Percentiles rank a stretch among this genome's conserved stretches.
Evolutionary conservation across 2,888 invertebrate species (phyloP).

Genomic region (Helleia helle): DNA sequence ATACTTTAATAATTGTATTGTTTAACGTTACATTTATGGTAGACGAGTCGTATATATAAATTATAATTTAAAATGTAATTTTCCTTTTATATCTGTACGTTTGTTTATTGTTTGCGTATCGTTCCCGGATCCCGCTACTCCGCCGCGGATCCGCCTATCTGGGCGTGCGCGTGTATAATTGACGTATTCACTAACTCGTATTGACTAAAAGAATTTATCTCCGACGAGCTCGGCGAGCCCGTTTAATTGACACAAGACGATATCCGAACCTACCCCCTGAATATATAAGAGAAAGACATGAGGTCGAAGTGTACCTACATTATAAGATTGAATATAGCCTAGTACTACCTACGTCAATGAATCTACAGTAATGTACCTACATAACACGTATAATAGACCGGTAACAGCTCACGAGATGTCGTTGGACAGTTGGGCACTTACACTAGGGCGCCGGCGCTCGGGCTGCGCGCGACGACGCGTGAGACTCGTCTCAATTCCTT

Average conservation of each 20-base stretch:
- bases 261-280: conserved; percentile 58
- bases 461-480: conserved; percentile 21
- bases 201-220: conserved; percentile 29
- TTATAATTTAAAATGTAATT: no score
- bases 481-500: conserved; percentile 52
- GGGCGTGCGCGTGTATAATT: conserved; percentile 45
- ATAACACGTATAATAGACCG: conserved; percentile 52
- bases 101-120: background rate
- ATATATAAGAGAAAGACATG: conserved; percentile 53
- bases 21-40: background rate
- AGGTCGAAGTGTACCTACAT: conserved; percentile 50
- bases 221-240: conserved; percentile 28
- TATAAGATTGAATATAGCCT: conserved; percentile 63
- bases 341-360: conserved; percentile 59
- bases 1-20: background rate
- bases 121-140: conserved; percentile 5
- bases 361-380: conserved; percentile 58
- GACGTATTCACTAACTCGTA: conserved; percentile 65
- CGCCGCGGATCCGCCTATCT: conserved; percentile 11
- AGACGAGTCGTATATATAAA: no score
- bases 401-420: conserved; percentile 43
- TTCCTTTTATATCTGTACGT: background rate
- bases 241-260: conserved; percentile 66
- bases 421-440: conserved; percentile 44
- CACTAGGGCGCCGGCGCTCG: conserved; percentile 33